Evolutionary conservation across 2,888 invertebrate genomes (phyloP).

Genomic region (Elegia similella): DNA sequence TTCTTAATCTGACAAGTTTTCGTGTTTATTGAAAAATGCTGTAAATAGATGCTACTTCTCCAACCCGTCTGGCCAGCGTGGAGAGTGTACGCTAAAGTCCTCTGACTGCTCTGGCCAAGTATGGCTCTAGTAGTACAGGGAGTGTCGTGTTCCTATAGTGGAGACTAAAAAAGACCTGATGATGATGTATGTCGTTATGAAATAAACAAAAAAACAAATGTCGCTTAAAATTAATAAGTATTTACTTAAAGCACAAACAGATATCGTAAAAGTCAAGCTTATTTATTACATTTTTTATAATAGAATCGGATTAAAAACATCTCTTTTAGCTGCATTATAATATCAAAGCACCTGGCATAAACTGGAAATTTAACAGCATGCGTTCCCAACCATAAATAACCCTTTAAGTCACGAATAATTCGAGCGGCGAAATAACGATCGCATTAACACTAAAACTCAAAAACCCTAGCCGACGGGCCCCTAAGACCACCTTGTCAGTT

Average conservation of each 20-base stretch:
- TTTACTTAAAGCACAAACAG: not conserved
- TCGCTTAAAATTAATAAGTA: not conserved
- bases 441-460: constrained; percentile 74
- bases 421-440: constrained; percentile 47
- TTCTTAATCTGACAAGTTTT: too few relatives aligned
- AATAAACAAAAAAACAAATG: too few relatives aligned
- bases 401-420: constrained; percentile 51
- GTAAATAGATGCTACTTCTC: too few relatives aligned
- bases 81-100: too few relatives aligned
- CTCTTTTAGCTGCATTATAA: not conserved
- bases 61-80: too few relatives aligned
- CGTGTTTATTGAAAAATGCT: too few relatives aligned
- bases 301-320: not conserved
- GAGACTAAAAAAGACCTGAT: too few relatives aligned
- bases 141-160: too few relatives aligned
- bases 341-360: constrained; percentile 7
- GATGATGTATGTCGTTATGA: too few relatives aligned
- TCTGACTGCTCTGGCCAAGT: too few relatives aligned
- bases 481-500: constrained; percentile 71
- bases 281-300: not conserved
- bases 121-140: too few relatives aligned
- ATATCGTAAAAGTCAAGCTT: not conserved
- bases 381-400: constrained; percentile 34
- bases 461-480: constrained; percentile 46
- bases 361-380: constrained; percentile 12